Evolutionary conservation across 2,888 invertebrate species (phyloP).

Genomic region (Heteropelma amictum): DNA sequence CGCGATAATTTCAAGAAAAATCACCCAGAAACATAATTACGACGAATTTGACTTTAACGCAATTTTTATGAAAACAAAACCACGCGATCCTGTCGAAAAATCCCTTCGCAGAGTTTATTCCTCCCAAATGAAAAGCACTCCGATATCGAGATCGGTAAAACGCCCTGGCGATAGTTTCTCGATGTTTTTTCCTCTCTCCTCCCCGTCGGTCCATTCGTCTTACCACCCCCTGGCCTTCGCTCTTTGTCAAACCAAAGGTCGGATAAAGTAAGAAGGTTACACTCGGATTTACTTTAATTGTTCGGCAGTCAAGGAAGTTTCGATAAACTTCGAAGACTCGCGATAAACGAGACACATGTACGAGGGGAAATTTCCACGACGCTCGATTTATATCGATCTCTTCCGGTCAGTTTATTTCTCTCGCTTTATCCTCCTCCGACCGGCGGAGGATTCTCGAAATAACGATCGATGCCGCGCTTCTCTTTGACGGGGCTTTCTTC

Average conservation of each 20-base stretch:
- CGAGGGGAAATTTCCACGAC: background rate
- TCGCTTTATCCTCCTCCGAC: too few species aligned
- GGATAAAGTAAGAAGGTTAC: background rate
- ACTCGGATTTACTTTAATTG: conserved; percentile 69
- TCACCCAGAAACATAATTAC: too few species aligned
- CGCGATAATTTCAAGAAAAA: too few species aligned
- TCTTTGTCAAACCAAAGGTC: background rate
- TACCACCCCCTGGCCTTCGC: background rate
- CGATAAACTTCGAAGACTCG: too few species aligned
- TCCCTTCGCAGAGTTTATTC: too few species aligned
- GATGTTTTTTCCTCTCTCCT: background rate
- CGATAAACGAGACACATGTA: background rate
- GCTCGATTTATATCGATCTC: conserved; percentile 23
- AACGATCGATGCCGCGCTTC: background rate
- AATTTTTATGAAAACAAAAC: too few species aligned
- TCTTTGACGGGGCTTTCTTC: background rate
- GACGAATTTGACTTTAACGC: too few species aligned
- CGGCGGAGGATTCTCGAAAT: background rate
- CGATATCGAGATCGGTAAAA: too few species aligned
- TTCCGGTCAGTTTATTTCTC: conserved; percentile 5
- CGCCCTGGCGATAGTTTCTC: background rate
- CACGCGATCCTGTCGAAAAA: too few species aligned
- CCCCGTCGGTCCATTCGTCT: background rate
- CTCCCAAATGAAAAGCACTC: too few species aligned
- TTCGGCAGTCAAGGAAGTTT: conserved; percentile 63